Conservation (phyloP, 2,797 vertebrate genomes). For the Chaetophractus vellerosus region DNA sequence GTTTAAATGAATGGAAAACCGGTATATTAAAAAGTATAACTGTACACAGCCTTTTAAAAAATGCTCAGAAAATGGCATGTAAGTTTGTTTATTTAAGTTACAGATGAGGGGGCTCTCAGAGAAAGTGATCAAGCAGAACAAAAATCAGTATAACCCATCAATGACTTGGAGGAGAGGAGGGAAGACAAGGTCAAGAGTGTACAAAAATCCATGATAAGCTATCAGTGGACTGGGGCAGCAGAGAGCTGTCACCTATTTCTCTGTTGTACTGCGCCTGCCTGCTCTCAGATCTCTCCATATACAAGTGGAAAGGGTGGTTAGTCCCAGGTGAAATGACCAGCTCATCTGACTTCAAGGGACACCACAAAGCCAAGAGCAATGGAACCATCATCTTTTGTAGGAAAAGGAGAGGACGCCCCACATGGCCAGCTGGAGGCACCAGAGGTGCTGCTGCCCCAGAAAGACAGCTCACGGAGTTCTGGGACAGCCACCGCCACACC, state of each 20-base stretch:
- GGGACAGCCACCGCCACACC: not conserved
- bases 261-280: slow-evolving; percentile 68
- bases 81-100: slow-evolving; percentile 82
- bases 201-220: slow-evolving; percentile 67
- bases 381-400: slow-evolving; percentile 68
- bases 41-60: slow-evolving; percentile 88
- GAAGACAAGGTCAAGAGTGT: not conserved
- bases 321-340: slow-evolving; percentile 60
- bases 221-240: not conserved
- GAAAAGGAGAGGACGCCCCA: slow-evolving; percentile 82
- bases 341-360: slow-evolving; percentile 81
- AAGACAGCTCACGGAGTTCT: not conserved
- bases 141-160: slow-evolving; percentile 74
- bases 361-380: slow-evolving; percentile 75
- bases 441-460: not conserved
- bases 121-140: slow-evolving; percentile 84
- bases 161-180: not conserved
- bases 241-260: slow-evolving; percentile 43
- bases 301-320: slow-evolving; percentile 14
- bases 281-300: slow-evolving; percentile 62
- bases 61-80: slow-evolving; percentile 82
- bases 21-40: slow-evolving; percentile 81
- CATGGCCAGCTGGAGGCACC: not conserved
- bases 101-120: slow-evolving; percentile 80
- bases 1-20: slow-evolving; percentile 72